Evolutionary conservation across 2,888 invertebrate genomes (phyloP), one percentile per base, ranked within the genome.

Genomic region (Lymantria dispar): DNA sequence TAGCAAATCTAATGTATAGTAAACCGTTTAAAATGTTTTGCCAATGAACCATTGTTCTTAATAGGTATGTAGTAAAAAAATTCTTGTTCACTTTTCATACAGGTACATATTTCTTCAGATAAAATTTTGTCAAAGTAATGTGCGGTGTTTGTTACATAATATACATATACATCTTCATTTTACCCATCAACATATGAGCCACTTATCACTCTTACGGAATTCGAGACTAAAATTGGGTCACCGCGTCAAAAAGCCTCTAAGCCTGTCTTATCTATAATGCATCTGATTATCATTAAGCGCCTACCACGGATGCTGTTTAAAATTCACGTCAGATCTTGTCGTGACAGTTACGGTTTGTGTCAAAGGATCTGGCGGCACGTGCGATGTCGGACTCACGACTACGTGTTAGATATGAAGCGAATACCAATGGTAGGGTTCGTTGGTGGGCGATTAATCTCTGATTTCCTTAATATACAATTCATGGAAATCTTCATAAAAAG

Each of bases 301-400:
- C 62, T 67, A 60, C 66, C 52, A 64, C 48, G 51, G 52, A 52
- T 41, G 39, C 66, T 70, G 63, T 66, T 77, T 76, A 68, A 68
- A 62, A 77, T 77, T 76, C 76, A 72, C 57, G 66, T 58, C 70
- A 62, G 55, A 54, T 62, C 42, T 50, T 52, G 39, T 60, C 60
- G 64, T 71, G 72, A 71, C 74, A 66, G 72, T 68, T 43, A 68
- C 69, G 66, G 52, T 60, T 65, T 56, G 52, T 60, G 70, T 73
- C 68, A 71, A 72, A 69, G 72, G 62, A 56, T 68, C 51, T 56
- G 46, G 47, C 44, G 54, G 50, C 55, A 51, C 64, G 62, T 56
- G 56, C 60, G 55, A 48, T 52, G 58, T 48, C 47, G 42, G 45
- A 55, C 58, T 57, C 62, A 57, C 60, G 62, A 60, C 41, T 47